A percentile compares a stretch with the other conserved stretches of the same genome.
Conservation (phyloP, 2,888 invertebrate genomes). For the Pecten maximus region DNA sequence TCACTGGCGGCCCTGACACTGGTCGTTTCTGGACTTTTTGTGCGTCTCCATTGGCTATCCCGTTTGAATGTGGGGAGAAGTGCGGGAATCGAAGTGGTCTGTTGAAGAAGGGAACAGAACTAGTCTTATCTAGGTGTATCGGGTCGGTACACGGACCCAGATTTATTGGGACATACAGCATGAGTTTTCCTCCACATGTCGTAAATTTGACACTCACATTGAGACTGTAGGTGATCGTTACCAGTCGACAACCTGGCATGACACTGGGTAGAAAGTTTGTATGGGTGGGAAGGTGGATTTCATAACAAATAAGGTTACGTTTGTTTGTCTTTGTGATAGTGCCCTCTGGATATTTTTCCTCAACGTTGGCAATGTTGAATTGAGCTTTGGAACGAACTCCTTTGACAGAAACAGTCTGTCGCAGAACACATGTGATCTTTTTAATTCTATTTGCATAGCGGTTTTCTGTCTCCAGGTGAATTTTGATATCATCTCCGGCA, state of each 20-base stretch:
- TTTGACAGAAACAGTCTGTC: slow-evolving; percentile 62
- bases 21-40: not conserved
- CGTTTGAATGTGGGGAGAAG: slow-evolving; percentile 63
- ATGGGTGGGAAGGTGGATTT: slow-evolving; percentile 73
- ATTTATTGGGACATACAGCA: slow-evolving; percentile 71
- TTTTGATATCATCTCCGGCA: slow-evolving; percentile 74
- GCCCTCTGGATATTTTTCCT: slow-evolving; percentile 65
- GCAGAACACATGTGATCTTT: slow-evolving; percentile 68
- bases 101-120: slow-evolving; percentile 73
- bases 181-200: slow-evolving; percentile 70
- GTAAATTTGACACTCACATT: slow-evolving; percentile 69
- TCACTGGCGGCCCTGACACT: not conserved
- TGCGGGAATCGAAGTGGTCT: slow-evolving; percentile 74
- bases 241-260: slow-evolving; percentile 66
- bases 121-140: slow-evolving; percentile 61
- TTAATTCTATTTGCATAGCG: slow-evolving; percentile 66
- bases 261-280: slow-evolving; percentile 71
- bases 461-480: slow-evolving; percentile 64
- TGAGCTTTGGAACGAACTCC: slow-evolving; percentile 58
- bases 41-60: slow-evolving; percentile 39
- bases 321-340: slow-evolving; percentile 56
- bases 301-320: slow-evolving; percentile 59
- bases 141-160: slow-evolving; percentile 73
- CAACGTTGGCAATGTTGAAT: slow-evolving; percentile 61
- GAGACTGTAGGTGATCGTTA: slow-evolving; percentile 70